A percentile compares a stretch with the other conserved stretches of the same genome.
phyloP scores from a whole-genome alignment of 2,888 invertebrate species.

The Lingula anatina region DNA sequence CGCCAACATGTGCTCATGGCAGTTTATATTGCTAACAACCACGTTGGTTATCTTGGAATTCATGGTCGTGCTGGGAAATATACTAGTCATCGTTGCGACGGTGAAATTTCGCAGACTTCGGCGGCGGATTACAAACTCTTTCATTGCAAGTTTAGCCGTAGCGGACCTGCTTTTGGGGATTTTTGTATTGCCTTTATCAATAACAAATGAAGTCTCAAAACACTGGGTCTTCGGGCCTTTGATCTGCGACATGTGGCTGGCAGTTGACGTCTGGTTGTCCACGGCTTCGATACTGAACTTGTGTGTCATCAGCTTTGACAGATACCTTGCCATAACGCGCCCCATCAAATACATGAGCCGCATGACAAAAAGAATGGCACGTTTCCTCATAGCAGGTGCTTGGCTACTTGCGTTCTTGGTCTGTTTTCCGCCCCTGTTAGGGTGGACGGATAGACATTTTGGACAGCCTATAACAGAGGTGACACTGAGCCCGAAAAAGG shows the following conservation, averaged over 20 bases:
- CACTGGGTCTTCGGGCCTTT: constrained; percentile 91
- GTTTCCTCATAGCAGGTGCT: constrained; percentile 80
- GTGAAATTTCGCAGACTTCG: constrained; percentile 81
- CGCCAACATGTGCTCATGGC: no score
- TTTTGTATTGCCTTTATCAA: constrained; percentile 91
- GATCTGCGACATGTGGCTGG: constrained; percentile 96
- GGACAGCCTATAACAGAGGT: background rate
- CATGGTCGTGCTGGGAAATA: constrained; percentile 85
- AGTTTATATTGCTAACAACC: constrained; percentile 13
- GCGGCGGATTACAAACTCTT: constrained; percentile 90
- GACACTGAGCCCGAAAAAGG: background rate
- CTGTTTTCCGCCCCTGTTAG: constrained; percentile 91
- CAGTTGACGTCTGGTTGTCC: constrained; percentile 98
- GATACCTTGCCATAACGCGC: constrained; percentile 91
- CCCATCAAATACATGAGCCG: constrained; percentile 92
- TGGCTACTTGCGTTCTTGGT: constrained; percentile 96
- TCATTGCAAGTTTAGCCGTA: constrained; percentile 93
- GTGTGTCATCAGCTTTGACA: constrained; percentile 85
- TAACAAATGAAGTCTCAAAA: constrained; percentile 74
- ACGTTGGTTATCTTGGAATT: constrained; percentile 66
- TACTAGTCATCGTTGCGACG: constrained; percentile 86
- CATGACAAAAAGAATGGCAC: constrained; percentile 75
- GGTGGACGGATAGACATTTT: constrained; percentile 66
- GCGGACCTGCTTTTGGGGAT: constrained; percentile 94
- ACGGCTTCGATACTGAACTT: constrained; percentile 95